These are phyloP conservation scores for Diorhabda elongata DNA, from an alignment of 1,140 invertebrate species.

Conservation along the genomic window DNA sequence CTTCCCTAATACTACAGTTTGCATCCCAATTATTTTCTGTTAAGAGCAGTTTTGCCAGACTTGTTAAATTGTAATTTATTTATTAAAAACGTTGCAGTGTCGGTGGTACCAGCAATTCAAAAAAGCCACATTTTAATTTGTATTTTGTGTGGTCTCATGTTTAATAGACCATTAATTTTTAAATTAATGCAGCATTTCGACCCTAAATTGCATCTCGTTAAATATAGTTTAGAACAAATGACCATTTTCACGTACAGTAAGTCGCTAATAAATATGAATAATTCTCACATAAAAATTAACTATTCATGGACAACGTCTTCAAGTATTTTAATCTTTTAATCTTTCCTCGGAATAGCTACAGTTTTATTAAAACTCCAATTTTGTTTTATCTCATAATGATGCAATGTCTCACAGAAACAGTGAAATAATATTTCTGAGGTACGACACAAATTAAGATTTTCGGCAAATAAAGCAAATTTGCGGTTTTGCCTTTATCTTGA, in stretches of 20 bases:
- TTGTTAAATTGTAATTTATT: slow-evolving; percentile 18
- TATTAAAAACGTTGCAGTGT: slow-evolving; percentile 16
- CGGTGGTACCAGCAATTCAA: slow-evolving; percentile 13
- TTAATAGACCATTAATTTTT: slow-evolving; percentile 34
- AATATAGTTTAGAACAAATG: slow-evolving; percentile 23
- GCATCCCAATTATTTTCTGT: slow-evolving; percentile 9
- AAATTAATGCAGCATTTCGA: slow-evolving; percentile 32
- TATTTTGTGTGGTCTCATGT: slow-evolving; percentile 27
- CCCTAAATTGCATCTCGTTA: slow-evolving; percentile 25
- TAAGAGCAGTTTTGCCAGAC: slow-evolving; percentile 10
- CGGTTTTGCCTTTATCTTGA: too few relatives aligned
- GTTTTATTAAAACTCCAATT: too few relatives aligned
- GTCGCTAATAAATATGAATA: slow-evolving; percentile 28
- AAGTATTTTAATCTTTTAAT: slow-evolving; percentile 24
- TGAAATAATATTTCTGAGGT: too few relatives aligned
- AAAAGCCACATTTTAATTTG: slow-evolving; percentile 23
- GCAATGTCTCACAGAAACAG: too few relatives aligned
- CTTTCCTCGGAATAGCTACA: neutral
- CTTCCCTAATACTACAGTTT: neutral
- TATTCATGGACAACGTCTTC: slow-evolving; percentile 29
- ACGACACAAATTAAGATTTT: too few relatives aligned
- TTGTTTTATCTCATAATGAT: too few relatives aligned
- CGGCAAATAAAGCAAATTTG: too few relatives aligned
- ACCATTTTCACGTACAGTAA: slow-evolving; percentile 18
- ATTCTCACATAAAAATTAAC: slow-evolving; percentile 30